These are phyloP conservation scores for Charaxes varanes DNA, from an alignment of 1,140 invertebrate species.

Conservation along the genomic window DNA sequence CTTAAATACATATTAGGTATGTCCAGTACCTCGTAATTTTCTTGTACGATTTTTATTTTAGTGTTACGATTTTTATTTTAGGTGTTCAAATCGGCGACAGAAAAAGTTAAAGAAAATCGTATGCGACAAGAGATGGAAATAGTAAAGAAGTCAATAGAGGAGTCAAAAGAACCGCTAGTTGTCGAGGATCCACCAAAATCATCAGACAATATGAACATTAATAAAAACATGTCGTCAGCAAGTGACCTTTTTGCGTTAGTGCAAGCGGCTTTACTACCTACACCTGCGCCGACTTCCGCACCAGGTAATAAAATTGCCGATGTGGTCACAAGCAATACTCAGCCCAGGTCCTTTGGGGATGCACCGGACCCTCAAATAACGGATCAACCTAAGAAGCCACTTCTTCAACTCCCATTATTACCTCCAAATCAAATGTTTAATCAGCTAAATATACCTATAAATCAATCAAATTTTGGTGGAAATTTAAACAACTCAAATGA, in stretches of 20 bases:
- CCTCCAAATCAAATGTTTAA: slow-evolving; percentile 1
- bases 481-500: slow-evolving; percentile 10
- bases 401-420: neutral
- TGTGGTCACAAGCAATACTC: slow-evolving; percentile 32
- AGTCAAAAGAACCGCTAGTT: slow-evolving; percentile 19
- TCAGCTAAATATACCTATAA: slow-evolving; percentile 2
- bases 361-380: slow-evolving; percentile 21
- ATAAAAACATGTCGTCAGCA: slow-evolving; percentile 43
- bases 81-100: slow-evolving; percentile 56
- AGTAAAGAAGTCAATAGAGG: slow-evolving; percentile 59
- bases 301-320: slow-evolving; percentile 18
- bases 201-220: slow-evolving; percentile 9
- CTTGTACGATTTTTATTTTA: no score
- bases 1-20: no score
- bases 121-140: slow-evolving; percentile 67
- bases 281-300: slow-evolving; percentile 4
- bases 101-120: slow-evolving; percentile 61
- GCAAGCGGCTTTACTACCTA: slow-evolving; percentile 47
- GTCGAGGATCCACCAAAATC: neutral
- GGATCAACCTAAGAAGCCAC: slow-evolving; percentile 5
- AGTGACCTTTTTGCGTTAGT: slow-evolving; percentile 52
- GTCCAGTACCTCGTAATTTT: no score
- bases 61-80: slow-evolving; percentile 25
- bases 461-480: slow-evolving; percentile 4
- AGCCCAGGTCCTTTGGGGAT: slow-evolving; percentile 55